Base-by-base conservation (phyloP, 2,797 vertebrate species). In the Odontamblyopus rebecca region DNA sequence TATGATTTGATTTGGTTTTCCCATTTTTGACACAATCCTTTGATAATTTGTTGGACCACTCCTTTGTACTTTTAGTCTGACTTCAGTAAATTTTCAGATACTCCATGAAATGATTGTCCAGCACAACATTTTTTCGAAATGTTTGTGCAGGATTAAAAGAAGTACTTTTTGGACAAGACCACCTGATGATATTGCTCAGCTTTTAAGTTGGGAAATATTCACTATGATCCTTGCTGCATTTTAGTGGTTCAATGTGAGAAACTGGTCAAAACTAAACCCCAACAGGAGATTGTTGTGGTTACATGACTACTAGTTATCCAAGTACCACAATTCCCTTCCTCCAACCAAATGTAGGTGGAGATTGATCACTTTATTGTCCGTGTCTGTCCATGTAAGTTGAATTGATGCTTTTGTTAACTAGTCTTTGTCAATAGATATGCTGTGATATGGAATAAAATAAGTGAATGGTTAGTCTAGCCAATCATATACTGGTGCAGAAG, bases 231-330 rank as follows among this genome's bases (percentile, higher is more conserved):
- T 35, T 13, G 12, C 61, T 35, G 26, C 8, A 41, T 32, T 26
- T 57, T 30, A 18, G 5, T 32, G 32, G 13, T 32, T 19, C 61
- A 35, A 18, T 23, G 61, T 62, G 32, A 32, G 18, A 62, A 38
- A 38, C 29, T 62, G 61, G 61, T 62, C 23, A 41, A 35, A 63
- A 41, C 61, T 63, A 4, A 38, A 11, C 61, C 35, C 23, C n/a
- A 23, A n/a, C 61, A 63, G 61, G 35, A 62, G 23, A 65, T 44
- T 27, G 41, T 30, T 51, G 44, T 66, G 63, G 38, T 13, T 29
- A 7, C 13, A 29, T 16, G 18, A 5, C 62, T 23, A 12, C 23
- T 64, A 11, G 12, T 41, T 64, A 44, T 63, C 19, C 8, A 3
- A 63, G 32, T 7, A 18, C 61, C 35, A 41, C 32, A n/a, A 1